Evolutionary conservation across 1,140 invertebrate species (phyloP).

Genomic region (Macrobrachium rosenbergii): DNA sequence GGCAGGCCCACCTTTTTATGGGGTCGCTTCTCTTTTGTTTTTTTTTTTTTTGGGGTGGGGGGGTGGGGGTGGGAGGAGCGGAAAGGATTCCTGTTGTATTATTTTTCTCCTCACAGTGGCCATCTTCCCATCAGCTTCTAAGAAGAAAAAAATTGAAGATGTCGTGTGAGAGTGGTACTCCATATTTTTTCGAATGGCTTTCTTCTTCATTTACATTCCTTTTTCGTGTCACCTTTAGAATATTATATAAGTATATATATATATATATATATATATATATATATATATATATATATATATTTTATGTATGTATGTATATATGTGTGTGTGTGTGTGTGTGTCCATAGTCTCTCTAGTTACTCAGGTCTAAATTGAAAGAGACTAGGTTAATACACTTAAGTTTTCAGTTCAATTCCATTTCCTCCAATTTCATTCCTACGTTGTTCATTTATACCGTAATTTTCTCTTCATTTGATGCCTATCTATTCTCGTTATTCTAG

Average conservation of each 20-base stretch:
- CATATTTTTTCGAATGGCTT: too few species aligned
- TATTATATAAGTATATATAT: neutral
- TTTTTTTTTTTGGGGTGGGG: too few species aligned
- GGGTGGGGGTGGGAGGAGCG: too few species aligned
- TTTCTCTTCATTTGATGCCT: neutral
- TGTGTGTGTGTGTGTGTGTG: neutral
- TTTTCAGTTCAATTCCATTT: neutral
- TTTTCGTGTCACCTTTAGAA: neutral
- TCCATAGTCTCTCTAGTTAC: neutral
- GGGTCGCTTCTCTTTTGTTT: too few species aligned
- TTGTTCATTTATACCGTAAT: neutral
- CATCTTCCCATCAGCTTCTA: too few species aligned
- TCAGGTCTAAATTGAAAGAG: neutral
- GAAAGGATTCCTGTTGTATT: too few species aligned
- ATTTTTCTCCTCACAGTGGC: too few species aligned
- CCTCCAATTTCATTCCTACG: neutral
- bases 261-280: neutral
- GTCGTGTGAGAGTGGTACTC: too few species aligned
- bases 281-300: slow-evolving; percentile 8
- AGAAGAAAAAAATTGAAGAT: too few species aligned
- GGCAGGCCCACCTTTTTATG: too few species aligned
- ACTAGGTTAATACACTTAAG: neutral
- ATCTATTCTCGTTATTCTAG: neutral
- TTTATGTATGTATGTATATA: slow-evolving; percentile 21
- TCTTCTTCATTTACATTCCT: too few species aligned